phyloP scores from a whole-genome alignment of 2,888 invertebrate genomes.

The Asteroscopus sphinx region DNA sequence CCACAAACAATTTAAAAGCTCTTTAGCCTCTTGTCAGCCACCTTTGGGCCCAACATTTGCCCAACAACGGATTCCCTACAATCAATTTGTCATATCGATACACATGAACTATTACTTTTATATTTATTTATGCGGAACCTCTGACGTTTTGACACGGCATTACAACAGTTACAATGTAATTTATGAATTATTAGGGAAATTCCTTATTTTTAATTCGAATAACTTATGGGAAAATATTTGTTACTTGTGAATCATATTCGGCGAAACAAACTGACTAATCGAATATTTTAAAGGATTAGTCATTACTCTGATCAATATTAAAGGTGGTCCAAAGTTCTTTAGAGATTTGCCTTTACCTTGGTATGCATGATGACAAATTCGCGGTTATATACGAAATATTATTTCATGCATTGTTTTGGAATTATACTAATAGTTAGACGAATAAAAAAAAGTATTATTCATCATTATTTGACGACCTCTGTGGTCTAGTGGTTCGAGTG shows the following conservation, averaged over 20 bases:
- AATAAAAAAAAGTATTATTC: too few species aligned
- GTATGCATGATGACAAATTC: too few species aligned
- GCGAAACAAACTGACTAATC: slow-evolving; percentile 27
- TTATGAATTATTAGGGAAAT: slow-evolving; percentile 57
- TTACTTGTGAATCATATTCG: slow-evolving; percentile 29
- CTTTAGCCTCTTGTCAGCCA: neutral
- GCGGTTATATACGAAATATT: too few species aligned
- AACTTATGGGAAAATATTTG: slow-evolving; percentile 20
- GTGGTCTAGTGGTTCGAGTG: too few species aligned
- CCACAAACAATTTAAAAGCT: neutral
- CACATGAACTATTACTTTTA: slow-evolving; percentile 58
- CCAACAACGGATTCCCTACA: slow-evolving; percentile 46
- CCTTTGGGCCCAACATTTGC: slow-evolving; percentile 28
- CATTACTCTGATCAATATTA: slow-evolving; percentile 23
- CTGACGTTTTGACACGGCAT: slow-evolving; percentile 58
- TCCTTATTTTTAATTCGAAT: slow-evolving; percentile 12
- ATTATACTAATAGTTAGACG: too few species aligned
- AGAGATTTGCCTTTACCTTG: too few species aligned
- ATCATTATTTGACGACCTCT: too few species aligned
- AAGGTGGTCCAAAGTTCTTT: neutral
- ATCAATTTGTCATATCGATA: slow-evolving; percentile 69
- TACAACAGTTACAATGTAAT: slow-evolving; percentile 57
- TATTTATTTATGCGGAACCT: slow-evolving; percentile 56
- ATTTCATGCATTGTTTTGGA: too few species aligned
- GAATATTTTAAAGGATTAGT: slow-evolving; percentile 20